Base-by-base conservation (phyloP, 2,113 vertebrate genomes). In the Mionectes macconnelli region DNA sequence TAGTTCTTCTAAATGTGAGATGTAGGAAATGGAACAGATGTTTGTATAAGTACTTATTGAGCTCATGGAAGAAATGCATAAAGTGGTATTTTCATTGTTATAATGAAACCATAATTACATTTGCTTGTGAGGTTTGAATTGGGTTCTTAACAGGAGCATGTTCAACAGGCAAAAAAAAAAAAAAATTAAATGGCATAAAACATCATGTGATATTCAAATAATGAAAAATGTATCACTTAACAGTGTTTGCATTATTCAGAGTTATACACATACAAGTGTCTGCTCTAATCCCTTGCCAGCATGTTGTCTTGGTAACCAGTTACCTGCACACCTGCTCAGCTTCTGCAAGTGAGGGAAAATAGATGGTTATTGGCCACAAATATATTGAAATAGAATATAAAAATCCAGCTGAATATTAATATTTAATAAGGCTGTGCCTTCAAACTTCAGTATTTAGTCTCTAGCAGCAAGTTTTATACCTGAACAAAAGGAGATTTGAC, bases 191-290 rank as follows among this genome's bases (percentile, higher is more conserved):
- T 94, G 83, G 84, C 83, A 92, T 92, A 95, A 95, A 97, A 95
- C 87, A 96, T 93, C 93, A 97, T 97, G 95, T 97, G 97, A 97
- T 97, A 88, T 92, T 92, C 93, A 0, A 92, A 97, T 98, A 98
- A 98, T 98, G 97, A 98, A 98, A 98, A 98, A 98, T 98, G 98
- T 98, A 98, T 98, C 97, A 97, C 97, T 98, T 98, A 98, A 95
- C 97, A 95, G 94, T 97, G 96, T 98, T 98, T 98, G 98, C 98
- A 98, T 98, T 98, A 98, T 98, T 98, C 98, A 98, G 97, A 98
- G 97, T 98, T 97, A 96, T 97, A 95, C 97, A 97, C 96, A 93
- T 95, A 97, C 97, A 97, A 98, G 97, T 97, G 96, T 97, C 97
- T 94, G 94, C 96, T 97, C 95, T 98, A 98, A 98, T 98, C 98